Evolutionary conservation across 2,888 invertebrate genomes (phyloP).

Genomic region (Monochamus alternatus): DNA sequence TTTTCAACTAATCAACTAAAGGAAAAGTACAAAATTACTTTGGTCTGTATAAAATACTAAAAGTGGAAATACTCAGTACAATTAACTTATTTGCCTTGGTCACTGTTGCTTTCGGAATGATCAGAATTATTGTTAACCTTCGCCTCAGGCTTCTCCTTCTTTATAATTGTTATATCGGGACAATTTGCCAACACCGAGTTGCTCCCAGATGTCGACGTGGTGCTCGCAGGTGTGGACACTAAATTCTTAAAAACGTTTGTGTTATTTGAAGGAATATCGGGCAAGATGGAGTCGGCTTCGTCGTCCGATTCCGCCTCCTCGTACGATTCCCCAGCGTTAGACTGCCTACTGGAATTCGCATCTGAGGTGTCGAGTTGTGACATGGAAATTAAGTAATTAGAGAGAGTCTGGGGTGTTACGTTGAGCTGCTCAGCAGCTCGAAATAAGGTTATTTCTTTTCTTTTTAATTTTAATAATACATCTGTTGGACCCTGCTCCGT

Average conservation of each 20-base stretch:
- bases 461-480: conserved; percentile 79
- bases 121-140: conserved; percentile 71
- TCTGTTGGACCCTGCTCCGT: conserved; percentile 85
- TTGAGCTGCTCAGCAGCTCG: conserved; percentile 84
- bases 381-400: conserved; percentile 79
- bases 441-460: conserved; percentile 82
- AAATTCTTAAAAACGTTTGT: conserved; percentile 65
- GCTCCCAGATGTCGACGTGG: conserved; percentile 63
- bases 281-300: conserved; percentile 71
- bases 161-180: conserved; percentile 77
- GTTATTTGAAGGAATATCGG: conserved; percentile 69
- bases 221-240: conserved; percentile 40
- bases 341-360: conserved; percentile 67
- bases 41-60: conserved; percentile 72
- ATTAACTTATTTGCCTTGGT: conserved; percentile 62
- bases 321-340: conserved; percentile 68
- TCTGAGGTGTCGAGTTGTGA: conserved; percentile 72
- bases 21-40: conserved; percentile 69
- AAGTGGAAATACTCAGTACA: conserved; percentile 65
- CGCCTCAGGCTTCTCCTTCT: conserved; percentile 73
- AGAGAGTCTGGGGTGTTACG: conserved; percentile 82
- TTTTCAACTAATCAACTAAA: conserved; percentile 51
- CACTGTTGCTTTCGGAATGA: conserved; percentile 69
- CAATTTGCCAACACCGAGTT: conserved; percentile 72
- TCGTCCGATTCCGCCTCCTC: conserved; percentile 70